Evolutionary conservation across 2,113 vertebrate genomes (phyloP).

Genomic region (Muntiacus reevesi): DNA sequence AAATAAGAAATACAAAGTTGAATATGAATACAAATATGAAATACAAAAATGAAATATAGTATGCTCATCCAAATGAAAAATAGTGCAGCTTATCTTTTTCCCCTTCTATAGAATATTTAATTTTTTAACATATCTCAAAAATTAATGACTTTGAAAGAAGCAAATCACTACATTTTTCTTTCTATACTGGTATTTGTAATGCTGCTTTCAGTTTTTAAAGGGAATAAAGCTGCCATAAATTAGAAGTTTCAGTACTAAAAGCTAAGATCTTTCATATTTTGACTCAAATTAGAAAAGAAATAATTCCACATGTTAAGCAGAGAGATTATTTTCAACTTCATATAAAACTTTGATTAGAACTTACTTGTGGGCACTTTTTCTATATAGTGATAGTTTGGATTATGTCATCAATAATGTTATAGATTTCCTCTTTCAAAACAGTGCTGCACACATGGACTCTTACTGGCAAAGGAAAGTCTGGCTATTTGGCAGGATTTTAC

Average conservation of each 20-base stretch:
- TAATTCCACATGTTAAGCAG: background rate
- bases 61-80: background rate
- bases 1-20: conserved; percentile 50
- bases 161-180: conserved; percentile 57
- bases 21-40: conserved; percentile 11
- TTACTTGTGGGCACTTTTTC: conserved; percentile 11
- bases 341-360: conserved; percentile 9
- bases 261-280: conserved; percentile 7
- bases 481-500: conserved; percentile 42
- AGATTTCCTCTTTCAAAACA: conserved; percentile 45
- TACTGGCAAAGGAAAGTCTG: conserved; percentile 45
- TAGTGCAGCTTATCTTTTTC: background rate
- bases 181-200: conserved; percentile 64
- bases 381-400: background rate
- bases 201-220: conserved; percentile 71
- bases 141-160: conserved; percentile 55
- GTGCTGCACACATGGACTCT: background rate
- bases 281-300: background rate
- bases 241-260: conserved; percentile 32
- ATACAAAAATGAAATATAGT: background rate
- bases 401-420: background rate
- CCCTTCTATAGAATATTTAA: conserved; percentile 54
- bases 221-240: conserved; percentile 70
- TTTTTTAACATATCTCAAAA: conserved; percentile 64
- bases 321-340: conserved; percentile 50